Base-by-base conservation (phyloP, 2,888 invertebrate species). In the Physocephala rufipes region DNA sequence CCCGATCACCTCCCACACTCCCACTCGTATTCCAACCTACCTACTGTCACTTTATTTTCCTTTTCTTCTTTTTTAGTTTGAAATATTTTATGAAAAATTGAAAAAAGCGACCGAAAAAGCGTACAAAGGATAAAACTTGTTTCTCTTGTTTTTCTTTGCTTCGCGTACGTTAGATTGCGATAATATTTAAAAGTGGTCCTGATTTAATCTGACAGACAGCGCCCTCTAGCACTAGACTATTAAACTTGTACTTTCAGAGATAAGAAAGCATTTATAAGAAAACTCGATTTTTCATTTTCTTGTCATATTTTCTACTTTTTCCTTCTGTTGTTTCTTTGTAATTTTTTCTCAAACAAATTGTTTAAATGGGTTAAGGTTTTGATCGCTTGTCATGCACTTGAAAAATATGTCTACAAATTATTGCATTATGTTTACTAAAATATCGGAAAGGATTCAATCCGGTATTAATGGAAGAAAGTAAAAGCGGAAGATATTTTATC, bases 231-330 rank as follows among this genome's bases (percentile, higher is more conserved):
- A 28, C 15, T 58, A 13, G 15, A 58, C 15, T 26, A 15, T 13
- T 24, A 15, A 13, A 58, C 58, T 58, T 58, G 58, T 26, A 58
- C 58, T 58, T 58, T 58, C 58, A 58, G 16, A n/a, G n/a, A 28
- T n/a, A 53, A 36, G 36, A 7, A 36, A 36, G 9, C n/a, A 36
- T 36, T 36, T 4, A 36, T 36, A 4, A 36, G 36, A 36, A 36
- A 36, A 36, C 36, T 36, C 5, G 36, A 36, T 36, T 36, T 58
- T 28, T 16, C 21, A n/a, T n/a, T n/a, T n/a, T n/a, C n/a, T n/a
- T n/a, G n/a, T n/a, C n/a, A n/a, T n/a, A n/a, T n/a, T n/a, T 55
- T 21, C 19, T 24, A 4, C 26, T 55, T 55, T 55, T 58, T 28
- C 28, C 21, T 58, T 58, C 3, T 58, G 28, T 1, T 28, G 3